These are phyloP conservation scores for Nesoenas mayeri DNA, from an alignment of 2,113 vertebrate species.

Conservation along the genomic window DNA sequence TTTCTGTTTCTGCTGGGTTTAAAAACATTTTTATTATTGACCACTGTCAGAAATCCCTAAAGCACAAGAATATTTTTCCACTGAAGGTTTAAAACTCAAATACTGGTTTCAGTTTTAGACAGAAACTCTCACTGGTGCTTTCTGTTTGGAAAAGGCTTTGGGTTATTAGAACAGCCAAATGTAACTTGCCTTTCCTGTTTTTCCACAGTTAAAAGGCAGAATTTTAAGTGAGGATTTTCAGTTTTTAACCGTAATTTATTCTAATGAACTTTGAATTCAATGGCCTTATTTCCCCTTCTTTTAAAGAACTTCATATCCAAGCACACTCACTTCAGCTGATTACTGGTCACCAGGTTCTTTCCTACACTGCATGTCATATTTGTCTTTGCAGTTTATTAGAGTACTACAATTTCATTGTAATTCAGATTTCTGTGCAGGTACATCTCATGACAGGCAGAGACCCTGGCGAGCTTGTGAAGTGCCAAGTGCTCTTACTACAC, in stretches of 20 bases:
- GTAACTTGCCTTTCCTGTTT: neutral
- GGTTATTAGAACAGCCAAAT: neutral
- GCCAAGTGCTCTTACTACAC: neutral
- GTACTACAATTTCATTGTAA: neutral
- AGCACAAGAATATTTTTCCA: neutral
- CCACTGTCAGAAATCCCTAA: neutral
- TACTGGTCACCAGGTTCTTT: neutral
- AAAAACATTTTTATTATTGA: constrained; percentile 1
- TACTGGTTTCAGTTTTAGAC: neutral
- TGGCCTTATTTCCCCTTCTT: neutral
- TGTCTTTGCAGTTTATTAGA: neutral
- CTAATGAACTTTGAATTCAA: neutral
- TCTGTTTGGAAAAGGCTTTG: neutral
- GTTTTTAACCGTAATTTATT: neutral
- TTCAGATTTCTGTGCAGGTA: neutral
- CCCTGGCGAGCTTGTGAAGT: neutral
- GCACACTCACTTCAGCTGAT: neutral
- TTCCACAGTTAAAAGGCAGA: neutral
- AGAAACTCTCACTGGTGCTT: neutral
- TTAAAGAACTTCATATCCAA: neutral
- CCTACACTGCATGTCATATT: neutral
- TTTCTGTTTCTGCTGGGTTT: neutral
- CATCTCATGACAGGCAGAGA: neutral
- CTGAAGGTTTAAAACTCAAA: neutral
- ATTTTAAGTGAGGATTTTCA: neutral